Conservation (phyloP, 1,140 invertebrate genomes). For the Cydia strobilella region DNA sequence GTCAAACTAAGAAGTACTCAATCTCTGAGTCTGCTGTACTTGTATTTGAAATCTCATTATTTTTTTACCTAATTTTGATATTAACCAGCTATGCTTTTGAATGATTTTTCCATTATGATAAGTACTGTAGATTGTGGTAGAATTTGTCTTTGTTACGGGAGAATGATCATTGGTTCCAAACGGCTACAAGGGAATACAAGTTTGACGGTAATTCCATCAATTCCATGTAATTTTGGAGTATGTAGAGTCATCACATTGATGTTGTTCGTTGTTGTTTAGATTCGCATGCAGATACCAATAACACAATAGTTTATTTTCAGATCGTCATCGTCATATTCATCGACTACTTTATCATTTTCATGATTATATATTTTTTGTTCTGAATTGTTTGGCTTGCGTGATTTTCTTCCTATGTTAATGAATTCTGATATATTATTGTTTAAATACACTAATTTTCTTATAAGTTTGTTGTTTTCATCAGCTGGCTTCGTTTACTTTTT, state of each 20-base stretch:
- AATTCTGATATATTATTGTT: conserved; percentile 29
- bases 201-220: background rate
- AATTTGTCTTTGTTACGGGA: no score
- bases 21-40: background rate
- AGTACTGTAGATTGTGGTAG: no score
- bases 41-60: no score
- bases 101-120: no score
- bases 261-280: conserved; percentile 34
- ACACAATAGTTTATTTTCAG: conserved; percentile 34
- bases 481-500: conserved; percentile 13
- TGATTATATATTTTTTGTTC: conserved; percentile 37
- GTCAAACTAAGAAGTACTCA: conserved; percentile 1
- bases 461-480: background rate
- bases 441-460: background rate
- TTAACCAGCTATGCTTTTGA: no score
- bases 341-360: background rate
- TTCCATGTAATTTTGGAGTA: background rate
- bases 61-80: no score
- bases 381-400: conserved; percentile 19
- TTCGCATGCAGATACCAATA: conserved; percentile 31
- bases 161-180: no score
- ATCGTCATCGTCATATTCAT: conserved; percentile 23
- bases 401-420: conserved; percentile 1
- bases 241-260: background rate
- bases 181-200: background rate